Evolutionary conservation across 2,888 invertebrate species (phyloP).

Genomic region (Chrysopilus asiliformis): DNA sequence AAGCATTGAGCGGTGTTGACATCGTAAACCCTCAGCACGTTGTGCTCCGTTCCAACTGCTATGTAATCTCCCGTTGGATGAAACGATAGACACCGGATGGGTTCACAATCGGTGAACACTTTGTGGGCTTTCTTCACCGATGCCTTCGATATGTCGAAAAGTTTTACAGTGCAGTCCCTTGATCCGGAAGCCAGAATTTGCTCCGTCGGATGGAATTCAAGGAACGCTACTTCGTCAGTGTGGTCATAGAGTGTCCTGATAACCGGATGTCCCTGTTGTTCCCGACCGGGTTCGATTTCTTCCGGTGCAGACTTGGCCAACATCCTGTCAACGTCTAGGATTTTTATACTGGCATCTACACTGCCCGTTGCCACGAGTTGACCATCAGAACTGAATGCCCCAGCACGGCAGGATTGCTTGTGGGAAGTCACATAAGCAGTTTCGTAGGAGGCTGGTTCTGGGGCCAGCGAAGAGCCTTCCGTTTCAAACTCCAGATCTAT

Average conservation of each 20-base stretch:
- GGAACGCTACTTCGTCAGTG: conserved; percentile 89
- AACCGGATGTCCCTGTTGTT: conserved; percentile 92
- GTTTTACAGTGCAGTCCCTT: conserved; percentile 82
- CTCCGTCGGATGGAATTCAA: conserved; percentile 94
- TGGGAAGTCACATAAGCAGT: conserved; percentile 98
- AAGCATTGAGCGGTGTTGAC: conserved; percentile 92
- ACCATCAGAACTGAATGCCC: conserved; percentile 90
- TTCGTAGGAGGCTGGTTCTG: conserved; percentile 95
- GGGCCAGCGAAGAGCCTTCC: conserved; percentile 82
- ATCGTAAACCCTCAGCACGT: conserved; percentile 82
- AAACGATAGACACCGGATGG: conserved; percentile 79
- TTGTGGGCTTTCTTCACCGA: conserved; percentile 96
- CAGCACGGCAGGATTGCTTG: conserved; percentile 90
- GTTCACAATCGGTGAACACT: conserved; percentile 88
- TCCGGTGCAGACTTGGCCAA: conserved; percentile 93
- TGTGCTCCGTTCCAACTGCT: conserved; percentile 85
- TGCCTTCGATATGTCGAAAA: conserved; percentile 97
- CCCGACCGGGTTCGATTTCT: conserved; percentile 67
- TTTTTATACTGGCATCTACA: conserved; percentile 97
- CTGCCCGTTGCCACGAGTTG: conserved; percentile 96
- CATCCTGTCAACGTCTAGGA: conserved; percentile 98
- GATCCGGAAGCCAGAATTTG: conserved; percentile 92
- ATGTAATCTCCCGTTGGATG: conserved; percentile 94
- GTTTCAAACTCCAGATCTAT: conserved; percentile 92
- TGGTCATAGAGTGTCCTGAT: conserved; percentile 91